Evolutionary conservation across 2,888 invertebrate genomes (phyloP).

Genomic region (Chaitophorus viminalis): DNA sequence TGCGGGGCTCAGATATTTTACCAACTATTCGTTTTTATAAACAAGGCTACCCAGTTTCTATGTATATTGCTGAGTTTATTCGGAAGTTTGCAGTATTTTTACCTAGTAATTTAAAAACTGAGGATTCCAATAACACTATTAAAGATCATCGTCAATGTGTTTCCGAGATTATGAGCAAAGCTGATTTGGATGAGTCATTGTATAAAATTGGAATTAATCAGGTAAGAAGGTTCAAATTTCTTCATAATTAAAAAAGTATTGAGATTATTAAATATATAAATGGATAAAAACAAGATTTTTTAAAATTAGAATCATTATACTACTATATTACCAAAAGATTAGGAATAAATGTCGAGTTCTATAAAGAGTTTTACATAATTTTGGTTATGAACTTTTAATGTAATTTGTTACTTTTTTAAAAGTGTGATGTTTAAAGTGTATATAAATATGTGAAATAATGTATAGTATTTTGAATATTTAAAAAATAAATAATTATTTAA

Average conservation of each 20-base stretch:
- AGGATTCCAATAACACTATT: constrained; percentile 65
- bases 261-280: not conserved
- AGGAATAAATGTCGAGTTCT: no score
- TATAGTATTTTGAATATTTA: not conserved
- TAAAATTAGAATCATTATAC: not conserved
- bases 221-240: constrained; percentile 75
- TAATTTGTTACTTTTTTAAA: not conserved
- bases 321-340: not conserved
- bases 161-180: constrained; percentile 82
- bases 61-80: constrained; percentile 89
- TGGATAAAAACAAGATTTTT: not conserved
- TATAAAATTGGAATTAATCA: constrained; percentile 93
- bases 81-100: constrained; percentile 79
- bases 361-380: no score
- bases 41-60: constrained; percentile 92
- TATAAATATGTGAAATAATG: not conserved
- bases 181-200: constrained; percentile 85
- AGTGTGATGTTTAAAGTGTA: not conserved
- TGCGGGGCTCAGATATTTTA: constrained; percentile 89
- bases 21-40: constrained; percentile 90
- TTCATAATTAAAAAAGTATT: not conserved
- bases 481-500: not conserved
- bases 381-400: no score
- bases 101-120: constrained; percentile 67
- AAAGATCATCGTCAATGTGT: constrained; percentile 76